Percentiles rank a stretch among this genome's conserved stretches.
Evolutionary conservation across 2,888 invertebrate species (phyloP).

Genomic region (Dicycla oo): DNA sequence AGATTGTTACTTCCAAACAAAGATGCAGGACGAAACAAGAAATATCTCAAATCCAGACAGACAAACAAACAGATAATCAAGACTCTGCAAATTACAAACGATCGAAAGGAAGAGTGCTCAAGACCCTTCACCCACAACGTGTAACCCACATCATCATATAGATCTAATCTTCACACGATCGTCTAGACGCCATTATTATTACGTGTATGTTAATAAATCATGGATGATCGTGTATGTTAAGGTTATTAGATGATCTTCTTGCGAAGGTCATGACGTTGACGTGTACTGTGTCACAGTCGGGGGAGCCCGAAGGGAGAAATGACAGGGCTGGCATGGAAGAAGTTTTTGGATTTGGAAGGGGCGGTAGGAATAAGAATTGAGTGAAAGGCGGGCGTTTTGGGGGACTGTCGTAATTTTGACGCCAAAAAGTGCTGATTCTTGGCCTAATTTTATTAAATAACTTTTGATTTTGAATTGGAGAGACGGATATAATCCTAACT

Average conservation of each 20-base stretch:
- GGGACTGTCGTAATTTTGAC: no score
- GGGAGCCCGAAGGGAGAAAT: slow-evolving; percentile 35
- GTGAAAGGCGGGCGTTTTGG: no score
- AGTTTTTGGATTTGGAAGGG: not conserved
- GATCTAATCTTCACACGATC: slow-evolving; percentile 30
- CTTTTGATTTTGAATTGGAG: no score
- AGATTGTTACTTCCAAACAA: no score
- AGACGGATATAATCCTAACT: no score
- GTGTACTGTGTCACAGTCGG: slow-evolving; percentile 54
- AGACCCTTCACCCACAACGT: slow-evolving; percentile 18
- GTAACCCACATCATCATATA: slow-evolving; percentile 31
- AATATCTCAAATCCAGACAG: no score
- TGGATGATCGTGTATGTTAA: slow-evolving; percentile 34
- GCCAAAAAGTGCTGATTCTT: no score
- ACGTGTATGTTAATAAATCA: slow-evolving; percentile 34
- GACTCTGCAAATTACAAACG: slow-evolving; percentile 2
- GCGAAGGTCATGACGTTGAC: slow-evolving; percentile 43
- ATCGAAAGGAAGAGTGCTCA: slow-evolving; percentile 37
- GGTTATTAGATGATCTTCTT: slow-evolving; percentile 26
- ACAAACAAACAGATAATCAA: not conserved
- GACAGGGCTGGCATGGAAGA: slow-evolving; percentile 34
- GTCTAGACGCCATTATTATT: slow-evolving; percentile 42
- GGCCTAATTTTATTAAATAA: no score
- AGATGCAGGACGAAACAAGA: no score
- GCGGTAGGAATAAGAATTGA: not conserved